Percentiles rank a stretch among this genome's conserved stretches.
Evolutionary conservation across 2,113 vertebrate genomes (phyloP).

Genomic region (Hylia prasina): DNA sequence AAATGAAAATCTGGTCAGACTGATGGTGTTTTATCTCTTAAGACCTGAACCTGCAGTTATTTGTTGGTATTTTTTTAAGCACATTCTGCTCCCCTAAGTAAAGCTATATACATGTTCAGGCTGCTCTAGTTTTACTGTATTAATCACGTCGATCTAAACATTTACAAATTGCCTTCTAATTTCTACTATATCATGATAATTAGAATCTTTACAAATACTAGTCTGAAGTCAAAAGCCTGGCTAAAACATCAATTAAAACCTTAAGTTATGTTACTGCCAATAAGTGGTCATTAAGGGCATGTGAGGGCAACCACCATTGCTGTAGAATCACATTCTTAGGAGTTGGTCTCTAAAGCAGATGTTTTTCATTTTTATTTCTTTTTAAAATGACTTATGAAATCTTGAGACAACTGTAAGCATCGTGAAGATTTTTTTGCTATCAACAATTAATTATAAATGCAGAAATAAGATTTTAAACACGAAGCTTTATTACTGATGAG

Average conservation of each 20-base stretch:
- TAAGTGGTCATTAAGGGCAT: constrained; percentile 46
- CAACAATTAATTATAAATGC: neutral
- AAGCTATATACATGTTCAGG: neutral
- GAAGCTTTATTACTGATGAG: neutral
- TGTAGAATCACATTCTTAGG: neutral
- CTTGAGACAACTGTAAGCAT: neutral
- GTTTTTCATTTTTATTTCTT: constrained; percentile 28
- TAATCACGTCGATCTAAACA: neutral
- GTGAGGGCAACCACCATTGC: neutral
- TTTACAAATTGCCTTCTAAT: constrained; percentile 50
- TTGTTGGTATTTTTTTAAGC: neutral
- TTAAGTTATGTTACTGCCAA: constrained; percentile 53
- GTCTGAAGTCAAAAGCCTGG: constrained; percentile 17
- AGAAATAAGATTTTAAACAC: neutral
- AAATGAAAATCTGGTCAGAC: neutral
- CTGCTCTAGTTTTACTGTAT: neutral
- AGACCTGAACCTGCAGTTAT: neutral
- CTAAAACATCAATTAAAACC: constrained; percentile 42
- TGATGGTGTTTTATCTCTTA: neutral
- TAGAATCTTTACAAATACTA: constrained; percentile 49
- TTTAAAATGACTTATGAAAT: neutral
- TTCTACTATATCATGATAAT: constrained; percentile 39
- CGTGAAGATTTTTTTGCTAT: neutral
- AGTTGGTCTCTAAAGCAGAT: neutral
- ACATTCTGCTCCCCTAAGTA: neutral